Conservation (phyloP, 2,113 vertebrate genomes). For the Poecilia latipinna region DNA sequence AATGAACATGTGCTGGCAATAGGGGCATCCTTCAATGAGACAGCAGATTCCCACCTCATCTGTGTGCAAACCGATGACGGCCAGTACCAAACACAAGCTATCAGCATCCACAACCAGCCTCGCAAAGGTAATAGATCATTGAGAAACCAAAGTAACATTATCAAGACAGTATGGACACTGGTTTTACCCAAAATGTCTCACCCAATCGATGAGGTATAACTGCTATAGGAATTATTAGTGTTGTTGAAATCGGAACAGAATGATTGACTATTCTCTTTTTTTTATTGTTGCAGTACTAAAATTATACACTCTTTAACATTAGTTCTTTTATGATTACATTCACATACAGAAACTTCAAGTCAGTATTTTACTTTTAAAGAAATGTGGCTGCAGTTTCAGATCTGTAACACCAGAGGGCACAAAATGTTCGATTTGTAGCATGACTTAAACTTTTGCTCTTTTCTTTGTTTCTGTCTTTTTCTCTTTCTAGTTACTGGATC, state of each 20-base stretch:
- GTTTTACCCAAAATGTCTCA: too few relatives aligned
- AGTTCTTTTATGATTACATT: too few relatives aligned
- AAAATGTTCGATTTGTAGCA: constrained; percentile 43
- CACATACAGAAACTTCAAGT: neutral
- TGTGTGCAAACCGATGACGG: constrained; percentile 96
- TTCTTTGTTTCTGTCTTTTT: neutral
- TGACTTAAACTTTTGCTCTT: neutral
- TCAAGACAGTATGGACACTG: neutral
- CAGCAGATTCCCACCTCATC: constrained; percentile 98
- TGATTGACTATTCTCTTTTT: too few relatives aligned
- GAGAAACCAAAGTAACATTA: neutral
- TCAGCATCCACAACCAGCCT: constrained; percentile 97
- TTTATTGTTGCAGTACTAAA: too few relatives aligned
- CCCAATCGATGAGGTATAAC: too few relatives aligned
- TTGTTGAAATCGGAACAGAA: too few relatives aligned
- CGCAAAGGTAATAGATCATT: constrained; percentile 85
- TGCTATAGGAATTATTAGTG: too few relatives aligned
- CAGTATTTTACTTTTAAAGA: too few relatives aligned
- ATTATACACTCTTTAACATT: too few relatives aligned
- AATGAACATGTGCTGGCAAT: constrained; percentile 97
- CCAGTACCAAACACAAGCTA: constrained; percentile 98
- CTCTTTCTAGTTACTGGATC: constrained; percentile 90
- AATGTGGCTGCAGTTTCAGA: constrained; percentile 1
- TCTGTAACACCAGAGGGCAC: constrained; percentile 76
- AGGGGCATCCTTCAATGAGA: constrained; percentile 95